These are phyloP conservation scores for Aphelenchoides fujianensis DNA, from an alignment of 1,140 invertebrate genomes.

Conservation along the genomic window DNA sequence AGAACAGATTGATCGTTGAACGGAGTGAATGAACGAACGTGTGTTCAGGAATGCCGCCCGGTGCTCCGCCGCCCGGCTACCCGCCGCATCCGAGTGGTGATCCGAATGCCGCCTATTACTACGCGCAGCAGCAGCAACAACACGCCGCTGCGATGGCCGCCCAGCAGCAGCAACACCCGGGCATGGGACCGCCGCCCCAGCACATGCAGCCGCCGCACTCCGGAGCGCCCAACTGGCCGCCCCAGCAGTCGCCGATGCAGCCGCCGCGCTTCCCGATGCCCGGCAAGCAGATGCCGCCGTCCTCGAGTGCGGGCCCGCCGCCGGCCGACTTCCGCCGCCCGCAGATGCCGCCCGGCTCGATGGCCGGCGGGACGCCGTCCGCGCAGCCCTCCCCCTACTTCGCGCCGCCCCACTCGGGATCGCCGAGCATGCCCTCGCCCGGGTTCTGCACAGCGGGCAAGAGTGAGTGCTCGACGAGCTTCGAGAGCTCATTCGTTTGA, in stretches of 20 bases:
- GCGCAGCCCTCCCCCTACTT: conserved; percentile 17
- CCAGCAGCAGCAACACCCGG: conserved; percentile 26
- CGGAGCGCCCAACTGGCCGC: background rate
- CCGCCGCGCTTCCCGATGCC: conserved; percentile 1
- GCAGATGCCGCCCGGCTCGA: conserved; percentile 17
- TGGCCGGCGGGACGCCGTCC: conserved; percentile 11
- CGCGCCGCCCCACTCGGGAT: background rate
- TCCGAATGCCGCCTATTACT: conserved; percentile 37
- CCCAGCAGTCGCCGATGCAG: background rate
- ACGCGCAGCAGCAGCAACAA: conserved; percentile 27
- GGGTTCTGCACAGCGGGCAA: background rate
- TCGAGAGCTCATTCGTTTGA: background rate
- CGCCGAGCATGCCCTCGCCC: background rate
- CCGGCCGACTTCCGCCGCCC: conserved; percentile 2
- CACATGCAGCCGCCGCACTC: background rate
- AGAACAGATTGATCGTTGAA: too few relatives aligned
- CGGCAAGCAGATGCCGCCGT: background rate
- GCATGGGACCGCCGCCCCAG: background rate
- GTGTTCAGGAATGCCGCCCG: too few relatives aligned
- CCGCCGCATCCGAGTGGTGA: conserved; percentile 12
- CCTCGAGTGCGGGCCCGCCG: background rate
- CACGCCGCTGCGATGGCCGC: conserved; percentile 4
- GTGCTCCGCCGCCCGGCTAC: background rate
- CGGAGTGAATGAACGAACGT: too few relatives aligned
- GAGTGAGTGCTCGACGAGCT: background rate